These are phyloP conservation scores for Drosophila willistoni DNA, from an alignment of 1,140 invertebrate genomes.

Conservation along the genomic window DNA sequence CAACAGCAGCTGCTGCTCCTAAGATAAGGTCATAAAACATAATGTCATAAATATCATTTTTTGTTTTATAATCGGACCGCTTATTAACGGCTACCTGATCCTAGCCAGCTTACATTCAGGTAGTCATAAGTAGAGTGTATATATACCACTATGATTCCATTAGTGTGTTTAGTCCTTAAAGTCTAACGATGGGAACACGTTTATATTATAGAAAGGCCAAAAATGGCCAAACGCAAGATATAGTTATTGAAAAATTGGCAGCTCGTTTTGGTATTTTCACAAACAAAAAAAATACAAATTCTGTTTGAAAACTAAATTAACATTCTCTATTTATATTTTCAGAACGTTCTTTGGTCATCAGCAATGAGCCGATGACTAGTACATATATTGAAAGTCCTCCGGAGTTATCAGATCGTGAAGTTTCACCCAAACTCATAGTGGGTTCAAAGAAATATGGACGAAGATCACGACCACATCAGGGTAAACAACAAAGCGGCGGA, in stretches of 20 bases:
- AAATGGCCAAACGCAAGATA: constrained; percentile 75
- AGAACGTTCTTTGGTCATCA: constrained; percentile 74
- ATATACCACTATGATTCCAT: constrained; percentile 26
- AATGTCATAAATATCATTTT: constrained; percentile 15
- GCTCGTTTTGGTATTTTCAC: constrained; percentile 62
- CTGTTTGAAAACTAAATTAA: constrained; percentile 1
- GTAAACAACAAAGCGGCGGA: constrained; percentile 29
- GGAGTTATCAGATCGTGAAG: constrained; percentile 87
- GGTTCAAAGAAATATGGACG: constrained; percentile 91
- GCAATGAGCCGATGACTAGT: constrained; percentile 50
- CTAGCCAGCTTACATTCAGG: background rate
- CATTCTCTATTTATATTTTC: constrained; percentile 26
- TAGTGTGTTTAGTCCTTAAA: constrained; percentile 17
- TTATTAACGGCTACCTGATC: constrained; percentile 42
- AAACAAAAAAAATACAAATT: background rate
- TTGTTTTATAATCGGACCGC: constrained; percentile 34
- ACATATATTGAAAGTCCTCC: constrained; percentile 83
- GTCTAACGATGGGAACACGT: constrained; percentile 61
- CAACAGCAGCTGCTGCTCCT: constrained; percentile 3
- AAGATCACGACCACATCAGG: constrained; percentile 85
- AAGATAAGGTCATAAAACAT: constrained; percentile 53
- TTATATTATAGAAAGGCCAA: constrained; percentile 74
- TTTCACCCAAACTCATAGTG: constrained; percentile 89
- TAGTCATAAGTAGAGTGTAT: constrained; percentile 23
- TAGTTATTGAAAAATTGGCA: constrained; percentile 76